phyloP scores from a whole-genome alignment of 2,797 vertebrate species.

The Lindbergichthys nudifrons region DNA sequence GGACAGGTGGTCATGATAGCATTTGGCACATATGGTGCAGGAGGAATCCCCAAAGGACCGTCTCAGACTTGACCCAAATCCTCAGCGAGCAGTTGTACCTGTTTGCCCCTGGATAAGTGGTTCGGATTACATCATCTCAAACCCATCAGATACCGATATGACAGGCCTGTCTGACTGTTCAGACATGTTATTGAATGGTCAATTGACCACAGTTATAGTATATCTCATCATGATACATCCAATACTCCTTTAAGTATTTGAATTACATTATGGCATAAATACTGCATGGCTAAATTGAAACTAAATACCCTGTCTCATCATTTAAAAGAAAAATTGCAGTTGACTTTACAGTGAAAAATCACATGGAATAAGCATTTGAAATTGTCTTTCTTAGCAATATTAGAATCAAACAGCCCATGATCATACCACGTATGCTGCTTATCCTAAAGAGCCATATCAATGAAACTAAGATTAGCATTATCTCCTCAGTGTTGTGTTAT shows the following conservation, averaged over 20 bases:
- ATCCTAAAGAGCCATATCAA: background rate
- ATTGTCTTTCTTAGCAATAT: background rate
- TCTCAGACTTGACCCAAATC: constrained; percentile 66
- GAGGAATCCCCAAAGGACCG: constrained; percentile 52
- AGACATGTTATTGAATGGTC: constrained; percentile 15
- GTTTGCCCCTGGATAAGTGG: too few species aligned
- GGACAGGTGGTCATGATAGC: constrained; percentile 66
- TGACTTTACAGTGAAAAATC: background rate
- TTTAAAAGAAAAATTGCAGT: background rate
- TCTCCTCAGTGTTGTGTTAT: too few species aligned
- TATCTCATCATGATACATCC: background rate
- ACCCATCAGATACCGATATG: background rate
- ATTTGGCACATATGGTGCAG: constrained; percentile 62
- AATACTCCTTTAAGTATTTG: too few species aligned
- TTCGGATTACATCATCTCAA: constrained; percentile 12
- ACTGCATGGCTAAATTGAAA: background rate
- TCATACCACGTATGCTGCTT: background rate
- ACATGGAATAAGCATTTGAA: background rate
- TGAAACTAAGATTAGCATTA: background rate
- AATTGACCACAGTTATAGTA: constrained; percentile 13
- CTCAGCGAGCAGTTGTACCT: constrained; percentile 38
- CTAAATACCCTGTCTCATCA: too few species aligned
- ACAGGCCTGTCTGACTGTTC: constrained; percentile 2
- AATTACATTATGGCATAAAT: background rate
- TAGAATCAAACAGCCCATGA: background rate